Evolutionary conservation across 2,113 vertebrate genomes (phyloP), one percentile per base, ranked within the genome.

Genomic region (Zootoca vivipara): DNA sequence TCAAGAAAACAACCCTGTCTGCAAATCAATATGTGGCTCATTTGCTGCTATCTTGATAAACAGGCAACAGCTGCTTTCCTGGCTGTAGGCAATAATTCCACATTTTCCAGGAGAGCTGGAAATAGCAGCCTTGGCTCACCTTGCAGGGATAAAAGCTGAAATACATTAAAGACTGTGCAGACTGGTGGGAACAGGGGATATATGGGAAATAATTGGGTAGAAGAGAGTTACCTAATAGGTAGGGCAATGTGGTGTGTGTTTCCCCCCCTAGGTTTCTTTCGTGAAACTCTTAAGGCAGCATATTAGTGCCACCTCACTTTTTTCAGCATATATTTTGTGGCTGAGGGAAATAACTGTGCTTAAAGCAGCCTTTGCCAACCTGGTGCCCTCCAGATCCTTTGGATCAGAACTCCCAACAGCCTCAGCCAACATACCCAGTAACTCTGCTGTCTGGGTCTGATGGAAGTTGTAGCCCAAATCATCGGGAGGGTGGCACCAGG

Each of bases 21-120:
- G 72, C 72, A 38, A 80, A 69, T 52, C 40, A 78, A 56, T 83
- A 83, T 83, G 80, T 69, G 40, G 40, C 72, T 83, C 42, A 75
- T 69, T 88, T 69, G 56, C 30, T 78, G n/a, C 73, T 78, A 12
- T 83, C 62, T 67, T 42, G 73, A 38, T 77, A 78, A 40, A 56
- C n/a, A 78, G 73, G 73, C 74, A 78, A 65, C 87, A 83, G 79
- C 79, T 88, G 87, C 46, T 88, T 83, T 77, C 12, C 73, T 67
- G 81, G 81, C 87, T 67, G 40, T 78, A 67, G 42, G 72, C 87
- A 78, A 83, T 88, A 40, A 22, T 40, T 78, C 72, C 82, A 83
- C 46, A 78, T 88, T 88, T 83, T 67, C 42, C 42, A 67, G 74
- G 81, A 30, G 62, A 83, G 73, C 40, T 83, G 73, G 80, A 78